Evolutionary conservation across 1,140 invertebrate species (phyloP), one percentile per base, ranked within the genome.

Genomic region (Laodelphax striatellus): DNA sequence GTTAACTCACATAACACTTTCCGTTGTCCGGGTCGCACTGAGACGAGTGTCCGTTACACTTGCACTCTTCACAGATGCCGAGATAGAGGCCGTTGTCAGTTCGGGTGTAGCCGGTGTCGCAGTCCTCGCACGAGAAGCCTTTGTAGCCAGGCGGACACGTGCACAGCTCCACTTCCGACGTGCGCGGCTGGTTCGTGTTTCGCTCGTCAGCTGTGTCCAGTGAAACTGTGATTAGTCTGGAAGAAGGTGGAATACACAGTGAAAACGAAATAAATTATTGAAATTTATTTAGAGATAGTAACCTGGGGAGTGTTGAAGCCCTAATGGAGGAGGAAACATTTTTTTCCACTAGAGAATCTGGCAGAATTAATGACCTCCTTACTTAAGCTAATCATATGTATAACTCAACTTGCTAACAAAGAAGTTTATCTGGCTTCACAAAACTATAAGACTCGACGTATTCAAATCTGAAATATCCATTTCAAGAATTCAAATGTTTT

Each of bases 71-170:
- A 68, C 93, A 96, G 0, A 82, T 70, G 17, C 90, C 86, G 4
- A 96, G 76, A 69, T 94, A 94, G 1, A 92, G 72, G 31, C 92
- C 92, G 52, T 79, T 79, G 73, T 79, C 61, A 22, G 60, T 65
- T 63, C 90, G 80, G 0, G 85, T 92, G 68, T 87, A 97, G 17
- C 94, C 94, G 52, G 85, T 82, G 19, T 88, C 88, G 71, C 95
- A 98, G 70, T 92, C 84, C 73, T 96, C 90, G 70, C 93, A 96
- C 6, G 91, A 94, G 0, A 89, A 76, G 9, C 92, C 92, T 50
- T 79, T 77, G 68, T 95, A 93, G 14, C 89, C 91, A 4, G 63
- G 41, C 0, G 90, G 90, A 69, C 91, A 94, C 14, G 73, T 73
- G 68, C 93, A 95, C 67, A 92, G 82, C 73, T 96, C 93, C 0